Conservation (phyloP, 2,888 invertebrate genomes). For the Ochropleura leucogaster region DNA sequence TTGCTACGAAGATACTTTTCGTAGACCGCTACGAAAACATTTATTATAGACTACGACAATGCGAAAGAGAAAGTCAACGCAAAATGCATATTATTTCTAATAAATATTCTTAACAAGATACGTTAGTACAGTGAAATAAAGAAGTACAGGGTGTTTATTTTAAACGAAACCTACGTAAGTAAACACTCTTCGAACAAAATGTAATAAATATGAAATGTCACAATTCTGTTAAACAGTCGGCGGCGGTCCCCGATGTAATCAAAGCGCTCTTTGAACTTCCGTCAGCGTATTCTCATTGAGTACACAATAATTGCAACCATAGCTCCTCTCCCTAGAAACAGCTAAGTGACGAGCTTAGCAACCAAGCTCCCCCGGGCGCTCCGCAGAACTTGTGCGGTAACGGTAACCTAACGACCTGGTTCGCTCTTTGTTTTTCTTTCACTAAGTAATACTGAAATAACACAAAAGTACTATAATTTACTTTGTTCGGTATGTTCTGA, state of each 20-base stretch:
- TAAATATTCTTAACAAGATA: background rate
- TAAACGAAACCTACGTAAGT: background rate
- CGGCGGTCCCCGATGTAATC: slow-evolving; percentile 42
- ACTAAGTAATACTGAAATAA: slow-evolving; percentile 50
- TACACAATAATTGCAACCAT: slow-evolving; percentile 44
- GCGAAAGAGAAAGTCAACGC: background rate
- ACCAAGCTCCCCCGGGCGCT: slow-evolving; percentile 50
- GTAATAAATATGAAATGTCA: slow-evolving; percentile 41
- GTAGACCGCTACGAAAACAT: background rate
- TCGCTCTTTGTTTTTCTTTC: slow-evolving; percentile 50
- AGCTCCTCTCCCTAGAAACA: slow-evolving; percentile 16
- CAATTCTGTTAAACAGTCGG: slow-evolving; percentile 29
- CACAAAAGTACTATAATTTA: slow-evolving; percentile 45
- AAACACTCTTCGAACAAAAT: slow-evolving; percentile 21
- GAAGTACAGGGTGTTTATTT: background rate
- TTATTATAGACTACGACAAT: background rate
- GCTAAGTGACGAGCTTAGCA: slow-evolving; percentile 41
- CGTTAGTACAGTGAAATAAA: background rate
- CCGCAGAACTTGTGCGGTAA: slow-evolving; percentile 32
- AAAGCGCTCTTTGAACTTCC: slow-evolving; percentile 36
- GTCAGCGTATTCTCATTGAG: slow-evolving; percentile 42
- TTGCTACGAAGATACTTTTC: background rate
- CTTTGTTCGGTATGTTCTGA: slow-evolving; percentile 35
- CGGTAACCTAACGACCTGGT: slow-evolving; percentile 43
- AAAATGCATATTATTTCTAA: background rate